These are phyloP conservation scores for Chinchilla lanigera DNA, from an alignment of 2,113 vertebrate species.

Conservation along the genomic window DNA sequence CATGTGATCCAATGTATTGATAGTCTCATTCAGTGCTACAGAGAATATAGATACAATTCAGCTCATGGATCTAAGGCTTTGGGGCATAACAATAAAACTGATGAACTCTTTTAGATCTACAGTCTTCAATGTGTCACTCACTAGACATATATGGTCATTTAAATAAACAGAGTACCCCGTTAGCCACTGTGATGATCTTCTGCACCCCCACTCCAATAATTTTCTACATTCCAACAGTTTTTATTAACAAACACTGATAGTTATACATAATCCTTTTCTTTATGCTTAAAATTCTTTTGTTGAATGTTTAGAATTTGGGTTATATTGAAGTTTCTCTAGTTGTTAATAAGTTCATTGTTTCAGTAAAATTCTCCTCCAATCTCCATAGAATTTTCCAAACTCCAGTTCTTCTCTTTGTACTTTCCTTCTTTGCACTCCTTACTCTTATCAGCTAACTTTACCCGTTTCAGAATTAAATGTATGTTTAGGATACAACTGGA, in stretches of 20 bases:
- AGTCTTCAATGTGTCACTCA: background rate
- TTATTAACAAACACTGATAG: background rate
- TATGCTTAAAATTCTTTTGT: background rate
- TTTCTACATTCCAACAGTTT: background rate
- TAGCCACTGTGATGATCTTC: background rate
- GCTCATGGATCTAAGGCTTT: background rate
- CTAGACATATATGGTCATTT: background rate
- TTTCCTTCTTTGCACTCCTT: background rate
- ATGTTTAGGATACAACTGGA: background rate
- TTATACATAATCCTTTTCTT: background rate
- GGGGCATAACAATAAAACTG: background rate
- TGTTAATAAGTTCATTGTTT: background rate
- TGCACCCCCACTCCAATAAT: background rate
- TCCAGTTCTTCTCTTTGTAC: background rate
- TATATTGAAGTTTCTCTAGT: background rate
- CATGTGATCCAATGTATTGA: background rate
- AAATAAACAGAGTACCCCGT: background rate
- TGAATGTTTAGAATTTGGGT: background rate
- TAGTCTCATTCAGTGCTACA: slow-evolving; percentile 58
- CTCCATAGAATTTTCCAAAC: background rate
- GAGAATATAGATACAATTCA: background rate
- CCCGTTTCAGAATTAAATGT: background rate
- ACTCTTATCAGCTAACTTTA: background rate
- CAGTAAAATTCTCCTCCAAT: background rate
- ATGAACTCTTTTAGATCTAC: background rate